Evolutionary conservation across 2,113 vertebrate species (phyloP).

Genomic region (Dromiciops gliroides): DNA sequence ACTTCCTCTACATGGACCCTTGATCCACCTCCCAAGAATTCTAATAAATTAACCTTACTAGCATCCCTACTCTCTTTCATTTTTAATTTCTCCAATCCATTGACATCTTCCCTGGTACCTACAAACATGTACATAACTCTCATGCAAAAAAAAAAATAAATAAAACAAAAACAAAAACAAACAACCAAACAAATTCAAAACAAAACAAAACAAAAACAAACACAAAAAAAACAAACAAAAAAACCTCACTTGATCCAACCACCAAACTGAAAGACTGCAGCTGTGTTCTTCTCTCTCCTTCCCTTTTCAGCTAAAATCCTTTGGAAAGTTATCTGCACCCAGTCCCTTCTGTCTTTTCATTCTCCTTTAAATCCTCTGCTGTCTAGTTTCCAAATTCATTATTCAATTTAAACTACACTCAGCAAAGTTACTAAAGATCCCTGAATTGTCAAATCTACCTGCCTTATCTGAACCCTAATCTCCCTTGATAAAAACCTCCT

Average conservation of each 20-base stretch:
- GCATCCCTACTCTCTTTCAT: neutral
- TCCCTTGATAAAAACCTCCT: neutral
- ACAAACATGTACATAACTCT: neutral
- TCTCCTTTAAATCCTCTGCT: neutral
- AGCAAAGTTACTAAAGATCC: neutral
- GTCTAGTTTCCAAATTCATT: neutral
- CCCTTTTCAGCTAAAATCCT: neutral
- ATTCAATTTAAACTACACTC: neutral
- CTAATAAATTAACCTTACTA: neutral
- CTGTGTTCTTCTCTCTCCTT: neutral
- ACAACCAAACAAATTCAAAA: too few relatives aligned
- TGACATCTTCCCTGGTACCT: neutral
- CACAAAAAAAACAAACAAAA: too few relatives aligned
- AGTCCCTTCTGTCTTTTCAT: neutral
- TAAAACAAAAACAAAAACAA: too few relatives aligned
- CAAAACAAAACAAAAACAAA: too few relatives aligned
- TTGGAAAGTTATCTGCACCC: neutral
- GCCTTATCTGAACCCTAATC: neutral
- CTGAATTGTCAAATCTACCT: neutral
- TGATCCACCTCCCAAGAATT: too few relatives aligned
- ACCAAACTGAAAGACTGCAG: neutral
- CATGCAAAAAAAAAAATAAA: neutral
- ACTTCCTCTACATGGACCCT: neutral
- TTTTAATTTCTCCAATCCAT: neutral
- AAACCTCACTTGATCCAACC: neutral